Evolutionary conservation across 2,888 invertebrate species (phyloP).

Genomic region (Eilema sororculum): DNA sequence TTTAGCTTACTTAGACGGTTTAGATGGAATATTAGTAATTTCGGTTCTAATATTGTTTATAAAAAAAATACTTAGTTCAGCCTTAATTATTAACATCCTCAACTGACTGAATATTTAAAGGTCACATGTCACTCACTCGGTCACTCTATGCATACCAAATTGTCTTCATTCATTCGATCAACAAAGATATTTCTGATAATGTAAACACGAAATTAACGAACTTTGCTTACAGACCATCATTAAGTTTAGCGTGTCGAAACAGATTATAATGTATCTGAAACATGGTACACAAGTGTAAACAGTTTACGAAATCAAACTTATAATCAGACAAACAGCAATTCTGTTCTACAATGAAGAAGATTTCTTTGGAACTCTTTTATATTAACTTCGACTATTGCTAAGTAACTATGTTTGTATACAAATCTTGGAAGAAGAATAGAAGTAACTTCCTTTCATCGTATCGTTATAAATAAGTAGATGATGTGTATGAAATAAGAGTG

Average conservation of each 20-base stretch:
- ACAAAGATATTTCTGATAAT: constrained; percentile 7
- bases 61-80: neutral
- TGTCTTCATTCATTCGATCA: constrained; percentile 9
- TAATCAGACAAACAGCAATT: neutral
- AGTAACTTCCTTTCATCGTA: no score
- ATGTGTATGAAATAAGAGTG: no score
- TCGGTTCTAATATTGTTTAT: no score
- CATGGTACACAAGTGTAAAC: neutral
- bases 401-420: no score
- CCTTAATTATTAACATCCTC: constrained; percentile 13
- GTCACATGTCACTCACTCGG: constrained; percentile 8
- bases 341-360: neutral
- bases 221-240: constrained; percentile 3
- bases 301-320: neutral
- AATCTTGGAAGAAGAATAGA: no score
- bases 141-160: constrained; percentile 11
- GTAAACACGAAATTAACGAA: constrained; percentile 4
- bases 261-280: neutral
- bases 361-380: neutral
- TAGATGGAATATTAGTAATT: no score
- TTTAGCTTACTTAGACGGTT: no score
- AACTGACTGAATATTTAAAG: constrained; percentile 6
- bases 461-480: no score
- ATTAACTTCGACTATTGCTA: no score
- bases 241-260: neutral